Evolutionary conservation across 2,797 vertebrate genomes (phyloP).

Genomic region (Sus cebifrons): DNA sequence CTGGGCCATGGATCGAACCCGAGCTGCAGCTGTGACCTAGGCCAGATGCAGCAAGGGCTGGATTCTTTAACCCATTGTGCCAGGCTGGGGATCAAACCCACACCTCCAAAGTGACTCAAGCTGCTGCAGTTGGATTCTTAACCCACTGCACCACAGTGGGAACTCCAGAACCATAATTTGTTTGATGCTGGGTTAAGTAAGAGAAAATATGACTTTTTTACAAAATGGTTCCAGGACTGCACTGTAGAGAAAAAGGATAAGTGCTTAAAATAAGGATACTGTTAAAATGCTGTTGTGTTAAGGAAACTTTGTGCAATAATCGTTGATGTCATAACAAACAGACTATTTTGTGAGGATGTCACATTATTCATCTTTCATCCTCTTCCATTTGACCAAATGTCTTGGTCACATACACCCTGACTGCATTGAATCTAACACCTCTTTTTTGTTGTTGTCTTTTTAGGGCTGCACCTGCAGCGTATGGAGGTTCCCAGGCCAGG

Average conservation of each 20-base stretch:
- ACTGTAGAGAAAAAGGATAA: constrained; percentile 3
- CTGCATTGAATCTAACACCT: not conserved
- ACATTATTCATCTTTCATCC: not conserved
- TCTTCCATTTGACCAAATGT: not conserved
- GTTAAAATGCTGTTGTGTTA: not conserved
- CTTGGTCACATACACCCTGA: not conserved
- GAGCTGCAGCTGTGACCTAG: too few species aligned
- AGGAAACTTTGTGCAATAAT: not conserved
- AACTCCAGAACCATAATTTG: not conserved
- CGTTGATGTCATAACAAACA: not conserved
- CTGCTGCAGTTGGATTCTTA: too few species aligned
- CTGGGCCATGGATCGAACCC: too few species aligned
- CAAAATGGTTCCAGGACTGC: constrained; percentile 33
- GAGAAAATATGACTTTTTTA: not conserved
- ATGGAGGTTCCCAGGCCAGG: too few species aligned
- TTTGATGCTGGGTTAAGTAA: not conserved
- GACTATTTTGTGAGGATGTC: not conserved
- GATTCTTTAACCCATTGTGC: too few species aligned
- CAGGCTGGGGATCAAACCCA: too few species aligned
- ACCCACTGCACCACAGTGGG: too few species aligned
- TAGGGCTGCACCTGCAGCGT: too few species aligned
- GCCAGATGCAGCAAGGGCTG: too few species aligned
- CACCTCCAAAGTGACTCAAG: too few species aligned
- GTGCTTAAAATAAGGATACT: not conserved
- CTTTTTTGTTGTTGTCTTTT: too few species aligned